Base-by-base conservation (phyloP, 2,797 vertebrate genomes). In the Pseudomugil tenellus region DNA sequence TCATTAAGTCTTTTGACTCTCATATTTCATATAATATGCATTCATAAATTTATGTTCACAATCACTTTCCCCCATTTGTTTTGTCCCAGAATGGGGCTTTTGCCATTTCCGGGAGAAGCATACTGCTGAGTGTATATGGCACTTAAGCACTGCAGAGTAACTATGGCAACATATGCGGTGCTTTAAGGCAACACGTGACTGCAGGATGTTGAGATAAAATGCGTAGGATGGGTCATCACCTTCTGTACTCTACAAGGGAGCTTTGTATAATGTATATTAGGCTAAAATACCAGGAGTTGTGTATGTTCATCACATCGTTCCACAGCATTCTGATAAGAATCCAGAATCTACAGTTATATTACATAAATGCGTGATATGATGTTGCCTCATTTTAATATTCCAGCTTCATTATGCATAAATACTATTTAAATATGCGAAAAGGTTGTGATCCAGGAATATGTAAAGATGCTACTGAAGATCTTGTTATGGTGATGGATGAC, bases 111-210 rank as follows among this genome's bases (percentile, higher is more conserved):
- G 54, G 29, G 7, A 14, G 13, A 62, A 63, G 58, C 52, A 72
- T 76, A 28, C 69, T 81, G 48, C 77, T 76, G 52, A 79, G 70
- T 63, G 26, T 76, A 82, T 55, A 67, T 3, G 25, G 43, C 21
- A 6, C 63, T 60, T 58, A 64, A 43, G 66, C 14, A 5, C 70
- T 71, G 77, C 80, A 39, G 65, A 19, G 88, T 92, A 81, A 86
- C 89, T 72, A 91, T 90, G 86, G 90, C 69, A 92, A 91, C 90
- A 74, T 78, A 77, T 80, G 73, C 29, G 77, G 57, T 67, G 67
- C 71, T 63, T 48, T 74, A 74, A 80, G 63, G 61, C 62, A 61
- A 54, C 67, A 57, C 51, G 57, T 83, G 75, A 70, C 60, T 59
- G 63, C 76, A 61, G 69, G 81, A 76, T n/a, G 6, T 63, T 81